Evolutionary conservation across 2,113 vertebrate genomes (phyloP).

Genomic region (Collichthys lucidus): DNA sequence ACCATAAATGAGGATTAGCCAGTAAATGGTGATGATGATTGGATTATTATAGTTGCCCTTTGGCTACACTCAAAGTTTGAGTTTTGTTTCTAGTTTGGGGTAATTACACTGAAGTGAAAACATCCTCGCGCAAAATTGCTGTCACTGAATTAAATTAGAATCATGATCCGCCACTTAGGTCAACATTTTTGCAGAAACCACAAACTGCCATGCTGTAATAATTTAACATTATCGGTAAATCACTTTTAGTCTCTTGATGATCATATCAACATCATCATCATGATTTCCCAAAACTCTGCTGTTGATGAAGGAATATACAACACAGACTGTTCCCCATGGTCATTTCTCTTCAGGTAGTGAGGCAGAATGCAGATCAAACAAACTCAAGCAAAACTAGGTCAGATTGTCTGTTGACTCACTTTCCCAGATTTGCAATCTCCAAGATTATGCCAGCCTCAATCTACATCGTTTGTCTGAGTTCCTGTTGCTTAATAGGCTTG

Average conservation of each 20-base stretch:
- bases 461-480: conserved; percentile 43
- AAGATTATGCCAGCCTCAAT: conserved; percentile 57
- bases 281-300: background rate
- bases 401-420: conserved; percentile 49
- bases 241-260: background rate
- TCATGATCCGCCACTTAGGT: background rate
- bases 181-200: background rate
- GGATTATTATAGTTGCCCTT: background rate
- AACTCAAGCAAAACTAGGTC: conserved; percentile 44
- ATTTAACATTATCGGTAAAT: background rate
- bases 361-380: background rate
- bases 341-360: conserved; percentile 1
- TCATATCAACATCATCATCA: background rate
- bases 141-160: background rate
- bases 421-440: conserved; percentile 61
- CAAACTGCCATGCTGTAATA: background rate
- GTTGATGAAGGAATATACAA: background rate
- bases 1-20: background rate
- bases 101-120: background rate
- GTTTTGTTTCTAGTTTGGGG: background rate
- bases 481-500: conserved; percentile 39
- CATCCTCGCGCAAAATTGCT: background rate
- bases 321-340: background rate
- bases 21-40: background rate
- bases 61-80: no score